Percentiles rank a stretch among this genome's conserved stretches.
Conservation (phyloP, 92 coral and sea anemone genomes). For the Epizoanthus stellaris region DNA sequence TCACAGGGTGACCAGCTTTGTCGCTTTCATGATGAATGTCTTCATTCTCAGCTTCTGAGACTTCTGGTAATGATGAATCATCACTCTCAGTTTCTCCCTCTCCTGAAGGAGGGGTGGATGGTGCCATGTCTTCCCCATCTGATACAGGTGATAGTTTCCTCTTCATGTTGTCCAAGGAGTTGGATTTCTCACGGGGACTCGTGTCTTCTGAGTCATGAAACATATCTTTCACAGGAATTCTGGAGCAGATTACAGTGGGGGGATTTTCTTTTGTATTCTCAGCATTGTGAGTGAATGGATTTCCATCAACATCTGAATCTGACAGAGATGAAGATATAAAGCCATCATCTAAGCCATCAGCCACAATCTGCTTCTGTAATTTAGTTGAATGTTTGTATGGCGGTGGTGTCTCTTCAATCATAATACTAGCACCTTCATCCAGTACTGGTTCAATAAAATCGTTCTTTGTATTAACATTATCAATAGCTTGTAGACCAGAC, state of each 20-base stretch:
- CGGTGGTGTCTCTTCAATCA: background rate
- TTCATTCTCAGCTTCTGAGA: slow-evolving; percentile 36
- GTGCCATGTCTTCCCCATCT: slow-evolving; percentile 41
- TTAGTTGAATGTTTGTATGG: background rate
- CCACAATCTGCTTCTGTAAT: background rate
- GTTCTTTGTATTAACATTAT: background rate
- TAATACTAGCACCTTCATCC: background rate
- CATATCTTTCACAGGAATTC: background rate
- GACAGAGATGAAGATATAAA: background rate
- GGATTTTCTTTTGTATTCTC: background rate
- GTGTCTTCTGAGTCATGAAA: background rate
- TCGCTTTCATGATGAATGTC: background rate
- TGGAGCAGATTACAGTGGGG: background rate
- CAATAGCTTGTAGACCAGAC: background rate
- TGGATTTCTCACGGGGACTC: background rate
- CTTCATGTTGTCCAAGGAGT: background rate
- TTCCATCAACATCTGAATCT: slow-evolving; percentile 17
- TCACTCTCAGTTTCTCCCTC: slow-evolving; percentile 34
- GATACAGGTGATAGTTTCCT: slow-evolving; percentile 22
- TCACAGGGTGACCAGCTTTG: background rate
- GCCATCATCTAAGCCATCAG: background rate
- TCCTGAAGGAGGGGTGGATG: slow-evolving; percentile 41
- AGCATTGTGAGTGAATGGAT: background rate
- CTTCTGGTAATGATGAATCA: slow-evolving; percentile 27
- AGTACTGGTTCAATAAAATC: background rate